Base-by-base conservation (phyloP, 1,140 invertebrate species). In the Zophobas atratus region DNA sequence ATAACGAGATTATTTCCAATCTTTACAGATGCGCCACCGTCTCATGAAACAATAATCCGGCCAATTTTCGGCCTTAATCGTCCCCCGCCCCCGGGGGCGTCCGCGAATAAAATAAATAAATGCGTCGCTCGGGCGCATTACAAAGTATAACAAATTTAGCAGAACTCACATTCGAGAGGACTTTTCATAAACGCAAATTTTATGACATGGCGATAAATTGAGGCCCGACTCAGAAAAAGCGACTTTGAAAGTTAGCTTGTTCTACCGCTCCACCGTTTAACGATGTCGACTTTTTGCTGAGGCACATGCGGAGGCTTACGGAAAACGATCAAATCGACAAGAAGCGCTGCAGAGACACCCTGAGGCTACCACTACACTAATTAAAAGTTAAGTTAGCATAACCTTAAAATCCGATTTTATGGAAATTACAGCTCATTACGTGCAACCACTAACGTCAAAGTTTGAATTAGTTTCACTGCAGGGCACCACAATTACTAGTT, bases 111-210 rank as follows among this genome's bases (percentile, higher is more conserved):
- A 67, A 43, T 67, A 67, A 67, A 67, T 67, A 67, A 43, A 67
- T 67, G 60, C 60, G 60, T 43, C 60, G 20, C 33, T 36, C 39
- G 56, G 35, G 56, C 56, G 39, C 60, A 67, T 67, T 67, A 67
- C 60, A 67, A 67, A 67, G 60, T 67, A 36, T 67, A 67, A 67
- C 60, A 67, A 67, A 67, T 67, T 67, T 67, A 43, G 60, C 60
- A 39, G 39, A 67, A 67, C 60, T 67, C 60, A 43, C 60, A 67
- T 67, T 67, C 39, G 60, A 67, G 60, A 67, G 60, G 60, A 67
- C 60, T 67, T 67, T 67, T 67, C 60, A 67, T 67, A 67, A 67
- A 67, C 60, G 60, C 60, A 67, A 67, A 67, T 67, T 67, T 67
- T 67, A 67, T 67, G 60, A 67, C 60, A 67, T 67, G 60, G 60